Evolutionary conservation across 2,888 invertebrate species (phyloP).

Genomic region (Tromatobia lineatoria): DNA sequence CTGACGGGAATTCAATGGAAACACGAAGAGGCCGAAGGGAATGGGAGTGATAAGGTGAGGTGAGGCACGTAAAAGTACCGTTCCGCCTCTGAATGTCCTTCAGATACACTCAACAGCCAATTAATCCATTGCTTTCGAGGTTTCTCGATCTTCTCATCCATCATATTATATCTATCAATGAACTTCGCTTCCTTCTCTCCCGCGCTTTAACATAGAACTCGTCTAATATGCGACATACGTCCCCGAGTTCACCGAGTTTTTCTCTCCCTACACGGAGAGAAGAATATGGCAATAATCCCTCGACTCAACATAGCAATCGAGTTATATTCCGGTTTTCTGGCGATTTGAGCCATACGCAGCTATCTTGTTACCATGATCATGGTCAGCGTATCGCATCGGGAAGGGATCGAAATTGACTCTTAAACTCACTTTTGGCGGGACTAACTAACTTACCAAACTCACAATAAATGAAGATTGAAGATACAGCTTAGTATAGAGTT

Average conservation of each 20-base stretch:
- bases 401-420: too few relatives aligned
- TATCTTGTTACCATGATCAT: too few relatives aligned
- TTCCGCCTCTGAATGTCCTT: conserved; percentile 18
- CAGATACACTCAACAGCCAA: conserved; percentile 33
- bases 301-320: too few relatives aligned
- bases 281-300: too few relatives aligned
- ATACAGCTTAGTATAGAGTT: too few relatives aligned
- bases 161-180: conserved; percentile 13
- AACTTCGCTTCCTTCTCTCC: background rate
- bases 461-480: too few relatives aligned
- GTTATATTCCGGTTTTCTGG: too few relatives aligned
- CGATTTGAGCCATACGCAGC: too few relatives aligned
- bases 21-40: conserved; percentile 3
- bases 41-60: conserved; percentile 11
- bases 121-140: conserved; percentile 43
- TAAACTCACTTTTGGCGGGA: too few relatives aligned
- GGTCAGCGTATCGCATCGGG: too few relatives aligned
- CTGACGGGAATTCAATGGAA: background rate
- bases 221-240: conserved; percentile 1
- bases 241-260: conserved; percentile 35
- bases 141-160: background rate
- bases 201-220: background rate
- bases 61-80: conserved; percentile 13
- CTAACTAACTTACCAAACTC: too few relatives aligned
- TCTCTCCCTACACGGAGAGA: too few relatives aligned